Evolutionary conservation across 2,888 invertebrate species (phyloP), one percentile per base, ranked within the genome.

Genomic region (Tetranychus piercei): DNA sequence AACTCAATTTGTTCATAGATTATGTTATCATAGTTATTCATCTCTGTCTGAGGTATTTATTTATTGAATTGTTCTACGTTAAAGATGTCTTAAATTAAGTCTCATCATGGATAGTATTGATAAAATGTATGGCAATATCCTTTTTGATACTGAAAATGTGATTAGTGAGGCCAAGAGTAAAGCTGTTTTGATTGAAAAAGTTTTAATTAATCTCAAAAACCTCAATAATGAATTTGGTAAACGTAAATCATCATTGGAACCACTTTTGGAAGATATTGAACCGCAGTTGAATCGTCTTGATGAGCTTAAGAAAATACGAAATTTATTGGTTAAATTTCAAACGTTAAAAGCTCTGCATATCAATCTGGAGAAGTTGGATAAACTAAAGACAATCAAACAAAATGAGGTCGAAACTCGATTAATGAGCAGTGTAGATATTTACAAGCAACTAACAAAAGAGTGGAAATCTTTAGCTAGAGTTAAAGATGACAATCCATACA

Each of bases 401-500:
- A 15, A 11, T 11, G 71, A 71, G 44, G 45, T 44, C 5, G 44
- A 71, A 15, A 44, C 18, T 9, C 15, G 34, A 15, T 23, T 71
- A 11, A 11, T 71, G 1, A 11, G 15, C 4, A 71, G 71, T 71
- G 43, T 71, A n/a, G 43, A 71, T 71, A 5, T 71, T 20, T 69
- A 69, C 69, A 22, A 69, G 20, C 69, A 23, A 7, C 20, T 69
- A 69, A 69, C 34, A 11, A 69, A 23, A 9, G 69, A 69, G 34
- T 69, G 69, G 69, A 69, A 22, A 69, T 69, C 69, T 7, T 23
- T 69, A 5, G n/a, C 20, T 8, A 69, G 23, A 22, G 69, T 69
- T 69, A 20, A 69, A n/a, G 45, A 71, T 71, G 71, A 71, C 15
- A 71, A 71, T 44, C 44, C 43, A 15, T 71, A 18, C 11, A 71